Base-by-base conservation (phyloP, 2,113 vertebrate genomes). In the Todiramphus saurophagus region DNA sequence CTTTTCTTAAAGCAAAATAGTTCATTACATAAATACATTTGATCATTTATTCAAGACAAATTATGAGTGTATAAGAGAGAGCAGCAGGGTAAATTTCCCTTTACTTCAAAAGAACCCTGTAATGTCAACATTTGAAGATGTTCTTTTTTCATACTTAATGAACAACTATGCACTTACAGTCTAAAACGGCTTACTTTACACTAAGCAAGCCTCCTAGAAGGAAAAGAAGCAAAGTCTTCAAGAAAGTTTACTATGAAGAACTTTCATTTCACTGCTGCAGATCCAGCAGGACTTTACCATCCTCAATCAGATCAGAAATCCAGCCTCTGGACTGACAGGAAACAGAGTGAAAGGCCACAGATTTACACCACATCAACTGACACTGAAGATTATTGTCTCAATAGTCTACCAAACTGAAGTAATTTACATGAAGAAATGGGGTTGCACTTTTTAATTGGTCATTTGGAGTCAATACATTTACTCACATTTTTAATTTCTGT, bases 41-140 rank as follows among this genome's bases (percentile, higher is more conserved):
- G 62, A 96, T 92, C 48, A 87, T 86, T 89, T 94, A 95, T 94
- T 95, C 78, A 96, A 79, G 62, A 64, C 66, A 82, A 91, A 93
- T 86, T 66, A 69, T 10, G 9, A 89, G 14, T 18, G 16, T 23
- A 80, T 85, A 90, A 88, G 64, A 62, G 16, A 77, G 15, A 93
- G 24, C 39, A 92, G 23, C 30, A 75, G 30, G 39, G 62, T 68
- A 41, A 83, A 43, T 68, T 74, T 76, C 27, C 39, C 43, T 64
- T 44, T 43, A 59, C 70, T 94, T 89, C 76, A 95, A 70, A 90
- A 56, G 20, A 90, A 39, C 7, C 21, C 31, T 67, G 55, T 30
- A 81, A 81, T 56, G 27, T 77, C 92, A 95, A 85, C 74, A 93
- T 87, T 67, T 93, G 43, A 92, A 89, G 9, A 66, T 28, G 25